Percentiles rank a stretch among this genome's conserved stretches.
phyloP scores from a whole-genome alignment of 1,140 invertebrate species.

The Atta cephalotes region DNA sequence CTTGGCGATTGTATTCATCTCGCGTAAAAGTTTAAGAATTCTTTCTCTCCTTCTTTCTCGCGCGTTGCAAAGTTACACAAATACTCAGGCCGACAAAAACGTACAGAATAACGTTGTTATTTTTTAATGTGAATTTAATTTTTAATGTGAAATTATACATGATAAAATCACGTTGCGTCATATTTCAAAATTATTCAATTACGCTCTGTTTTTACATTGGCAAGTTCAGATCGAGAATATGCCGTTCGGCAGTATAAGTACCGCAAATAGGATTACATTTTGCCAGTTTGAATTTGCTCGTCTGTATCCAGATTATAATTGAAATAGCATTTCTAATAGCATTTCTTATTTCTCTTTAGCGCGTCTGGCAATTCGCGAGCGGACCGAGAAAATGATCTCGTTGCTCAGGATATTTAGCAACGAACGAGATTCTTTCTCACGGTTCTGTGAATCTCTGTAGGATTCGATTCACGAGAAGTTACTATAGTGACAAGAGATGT shows the following conservation, averaged over 20 bases:
- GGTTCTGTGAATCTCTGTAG: slow-evolving; percentile 4
- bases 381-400: slow-evolving; percentile 55
- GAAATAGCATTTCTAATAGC: slow-evolving; percentile 20
- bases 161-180: background rate
- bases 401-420: slow-evolving; percentile 50
- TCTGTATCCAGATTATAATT: slow-evolving; percentile 22
- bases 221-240: background rate
- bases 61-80: background rate
- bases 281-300: background rate
- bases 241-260: background rate
- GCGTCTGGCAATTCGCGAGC: background rate
- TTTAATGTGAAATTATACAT: background rate
- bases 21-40: background rate
- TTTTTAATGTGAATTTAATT: background rate
- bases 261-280: slow-evolving; percentile 29
- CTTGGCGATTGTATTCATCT: background rate
- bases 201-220: background rate
- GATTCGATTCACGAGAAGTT: slow-evolving; percentile 42
- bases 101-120: background rate
- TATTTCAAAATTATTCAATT: slow-evolving; percentile 29
- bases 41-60: background rate
- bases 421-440: slow-evolving; percentile 4
- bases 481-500: slow-evolving; percentile 45
- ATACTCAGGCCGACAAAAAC: background rate
- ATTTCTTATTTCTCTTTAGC: slow-evolving; percentile 5